A percentile compares a stretch with the other conserved stretches of the same genome.
Conservation (phyloP, 2,113 vertebrate species). For the Cisticola juncidis region DNA sequence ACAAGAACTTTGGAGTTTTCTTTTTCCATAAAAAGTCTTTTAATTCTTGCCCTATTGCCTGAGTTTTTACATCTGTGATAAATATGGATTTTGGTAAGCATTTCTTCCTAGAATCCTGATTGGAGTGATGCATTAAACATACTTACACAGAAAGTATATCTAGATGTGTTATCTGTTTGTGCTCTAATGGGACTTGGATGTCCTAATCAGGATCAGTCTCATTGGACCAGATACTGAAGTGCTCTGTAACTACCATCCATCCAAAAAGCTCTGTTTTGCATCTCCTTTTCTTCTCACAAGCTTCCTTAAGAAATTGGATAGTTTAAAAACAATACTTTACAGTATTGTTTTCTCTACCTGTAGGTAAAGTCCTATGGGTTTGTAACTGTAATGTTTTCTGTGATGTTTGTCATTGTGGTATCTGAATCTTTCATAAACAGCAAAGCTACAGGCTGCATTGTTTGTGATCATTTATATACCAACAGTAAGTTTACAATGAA, state of each 20-base stretch:
- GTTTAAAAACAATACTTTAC: not conserved
- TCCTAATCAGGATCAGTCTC: not conserved
- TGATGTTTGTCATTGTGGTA: not conserved
- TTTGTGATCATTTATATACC: not conserved
- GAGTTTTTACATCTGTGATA: not conserved
- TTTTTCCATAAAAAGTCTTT: not conserved
- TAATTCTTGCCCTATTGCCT: not conserved
- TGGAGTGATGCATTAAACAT: not conserved
- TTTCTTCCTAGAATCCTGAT: not conserved
- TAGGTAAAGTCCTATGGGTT: not conserved
- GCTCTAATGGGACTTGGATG: not conserved
- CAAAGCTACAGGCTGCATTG: not conserved
- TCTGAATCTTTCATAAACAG: not conserved
- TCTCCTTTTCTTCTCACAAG: not conserved
- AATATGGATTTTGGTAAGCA: not conserved
- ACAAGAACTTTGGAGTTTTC: not conserved
- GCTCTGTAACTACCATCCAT: not conserved
- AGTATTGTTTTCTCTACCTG: not conserved
- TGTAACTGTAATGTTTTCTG: not conserved
- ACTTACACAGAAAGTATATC: not conserved
- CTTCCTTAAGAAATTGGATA: not conserved
- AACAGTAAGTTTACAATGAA: not conserved
- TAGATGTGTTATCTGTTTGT: not conserved
- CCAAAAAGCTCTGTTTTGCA: not conserved
- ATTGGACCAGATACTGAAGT: not conserved